Evolutionary conservation across 2,797 vertebrate species (phyloP).

Genomic region (Pteronotus mesoamericanus): DNA sequence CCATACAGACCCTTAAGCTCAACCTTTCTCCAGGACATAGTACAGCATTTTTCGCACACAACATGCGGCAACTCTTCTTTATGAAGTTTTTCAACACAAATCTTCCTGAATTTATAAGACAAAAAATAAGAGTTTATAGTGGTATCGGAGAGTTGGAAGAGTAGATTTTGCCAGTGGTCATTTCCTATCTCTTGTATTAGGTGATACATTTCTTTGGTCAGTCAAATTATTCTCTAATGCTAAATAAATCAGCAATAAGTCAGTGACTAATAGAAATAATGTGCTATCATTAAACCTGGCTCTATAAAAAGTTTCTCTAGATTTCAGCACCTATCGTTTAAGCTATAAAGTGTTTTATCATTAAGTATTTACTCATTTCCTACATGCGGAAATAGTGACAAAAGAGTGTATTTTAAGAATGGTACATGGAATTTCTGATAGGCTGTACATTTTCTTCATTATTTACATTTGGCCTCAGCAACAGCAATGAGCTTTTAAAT

Average conservation of each 20-base stretch:
- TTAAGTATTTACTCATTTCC: not conserved
- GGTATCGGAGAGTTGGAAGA: not conserved
- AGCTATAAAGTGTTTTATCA: not conserved
- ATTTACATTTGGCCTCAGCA: not conserved
- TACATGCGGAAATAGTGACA: not conserved
- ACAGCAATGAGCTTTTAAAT: not conserved
- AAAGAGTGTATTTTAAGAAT: not conserved
- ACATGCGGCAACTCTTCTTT: not conserved
- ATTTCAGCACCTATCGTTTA: not conserved
- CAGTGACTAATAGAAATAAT: not conserved
- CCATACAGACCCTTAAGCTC: not conserved
- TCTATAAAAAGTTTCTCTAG: not conserved
- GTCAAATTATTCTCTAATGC: not conserved
- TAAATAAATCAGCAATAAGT: not conserved
- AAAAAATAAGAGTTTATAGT: not conserved
- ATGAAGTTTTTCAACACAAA: not conserved
- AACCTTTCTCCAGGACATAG: not conserved
- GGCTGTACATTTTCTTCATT: conserved; percentile 1
- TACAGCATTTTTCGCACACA: not conserved
- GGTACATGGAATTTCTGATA: not conserved
- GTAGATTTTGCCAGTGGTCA: not conserved
- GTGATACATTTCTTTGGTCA: not conserved
- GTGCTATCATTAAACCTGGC: not conserved
- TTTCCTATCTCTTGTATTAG: not conserved
- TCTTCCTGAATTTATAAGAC: not conserved